phyloP scores from a whole-genome alignment of 1,140 invertebrate genomes.

The Caerostris darwini region DNA sequence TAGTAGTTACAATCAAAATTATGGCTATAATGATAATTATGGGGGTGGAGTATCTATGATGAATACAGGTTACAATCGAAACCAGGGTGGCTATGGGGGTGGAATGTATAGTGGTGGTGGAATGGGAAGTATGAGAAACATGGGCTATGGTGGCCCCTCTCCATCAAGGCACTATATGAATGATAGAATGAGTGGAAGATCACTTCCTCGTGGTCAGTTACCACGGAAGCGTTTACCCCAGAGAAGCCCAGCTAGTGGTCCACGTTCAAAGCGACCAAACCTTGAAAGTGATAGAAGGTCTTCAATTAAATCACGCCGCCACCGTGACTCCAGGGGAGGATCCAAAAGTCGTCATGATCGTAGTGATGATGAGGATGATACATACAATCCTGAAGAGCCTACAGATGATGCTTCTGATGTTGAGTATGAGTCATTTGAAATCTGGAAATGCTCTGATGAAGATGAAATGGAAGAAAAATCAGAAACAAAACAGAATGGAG shows the following conservation, averaged over 20 bases:
- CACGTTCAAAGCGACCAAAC: constrained; percentile 70
- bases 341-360: constrained; percentile 54
- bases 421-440: constrained; percentile 65
- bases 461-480: constrained; percentile 48
- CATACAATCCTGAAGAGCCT: constrained; percentile 74
- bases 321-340: constrained; percentile 57
- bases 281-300: constrained; percentile 58
- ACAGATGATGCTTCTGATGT: constrained; percentile 76
- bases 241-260: constrained; percentile 62
- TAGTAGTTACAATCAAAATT: constrained; percentile 65
- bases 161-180: constrained; percentile 73
- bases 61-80: constrained; percentile 68
- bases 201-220: constrained; percentile 56
- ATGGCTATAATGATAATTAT: constrained; percentile 69
- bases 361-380: constrained; percentile 77
- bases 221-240: constrained; percentile 63
- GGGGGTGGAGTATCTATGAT: constrained; percentile 72
- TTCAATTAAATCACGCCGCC: constrained; percentile 19
- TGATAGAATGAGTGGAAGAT: constrained; percentile 73
- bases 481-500: constrained; percentile 65
- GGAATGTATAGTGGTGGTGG: constrained; percentile 69
- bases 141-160: constrained; percentile 71
- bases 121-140: constrained; percentile 74
- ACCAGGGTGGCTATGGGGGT: constrained; percentile 63
- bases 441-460: constrained; percentile 73